A percentile compares a stretch with the other conserved stretches of the same genome.
phyloP scores from a whole-genome alignment of 2,113 vertebrate genomes.

The Nettapus auritus region DNA sequence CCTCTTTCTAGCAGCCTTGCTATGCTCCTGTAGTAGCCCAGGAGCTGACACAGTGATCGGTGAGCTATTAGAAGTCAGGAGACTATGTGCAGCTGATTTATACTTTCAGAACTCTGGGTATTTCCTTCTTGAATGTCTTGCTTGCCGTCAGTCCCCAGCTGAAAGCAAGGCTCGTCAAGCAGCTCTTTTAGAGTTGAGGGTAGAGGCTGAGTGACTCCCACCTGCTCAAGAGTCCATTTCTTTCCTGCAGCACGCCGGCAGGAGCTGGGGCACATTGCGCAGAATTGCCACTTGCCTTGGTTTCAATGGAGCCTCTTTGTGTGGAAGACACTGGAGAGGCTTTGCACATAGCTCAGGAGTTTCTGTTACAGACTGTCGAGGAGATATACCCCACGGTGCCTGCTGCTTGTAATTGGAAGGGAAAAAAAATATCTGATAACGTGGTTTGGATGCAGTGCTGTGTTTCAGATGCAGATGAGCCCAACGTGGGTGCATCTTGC shows the following conservation, averaged over 20 bases:
- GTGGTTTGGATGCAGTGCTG: background rate
- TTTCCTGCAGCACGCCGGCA: background rate
- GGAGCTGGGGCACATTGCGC: background rate
- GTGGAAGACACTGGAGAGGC: background rate
- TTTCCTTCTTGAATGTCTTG: background rate
- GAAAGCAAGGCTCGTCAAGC: background rate
- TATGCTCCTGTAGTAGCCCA: background rate
- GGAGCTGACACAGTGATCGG: background rate
- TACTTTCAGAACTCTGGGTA: background rate
- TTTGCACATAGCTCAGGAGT: background rate
- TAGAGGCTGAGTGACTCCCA: background rate
- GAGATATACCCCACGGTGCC: background rate
- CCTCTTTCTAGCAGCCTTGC: background rate
- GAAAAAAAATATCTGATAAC: background rate
- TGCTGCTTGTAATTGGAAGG: background rate
- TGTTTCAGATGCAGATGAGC: background rate
- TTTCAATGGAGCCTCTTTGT: background rate
- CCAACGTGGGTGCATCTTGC: background rate
- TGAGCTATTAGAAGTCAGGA: background rate
- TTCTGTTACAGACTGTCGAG: background rate
- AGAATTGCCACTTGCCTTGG: slow-evolving; percentile 9
- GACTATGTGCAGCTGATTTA: background rate
- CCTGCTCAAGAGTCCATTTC: background rate
- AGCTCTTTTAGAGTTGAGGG: background rate
- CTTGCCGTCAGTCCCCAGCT: background rate